Base-by-base conservation (phyloP, 92 coral and sea anemone genomes). In the Pocillopora meandrina region DNA sequence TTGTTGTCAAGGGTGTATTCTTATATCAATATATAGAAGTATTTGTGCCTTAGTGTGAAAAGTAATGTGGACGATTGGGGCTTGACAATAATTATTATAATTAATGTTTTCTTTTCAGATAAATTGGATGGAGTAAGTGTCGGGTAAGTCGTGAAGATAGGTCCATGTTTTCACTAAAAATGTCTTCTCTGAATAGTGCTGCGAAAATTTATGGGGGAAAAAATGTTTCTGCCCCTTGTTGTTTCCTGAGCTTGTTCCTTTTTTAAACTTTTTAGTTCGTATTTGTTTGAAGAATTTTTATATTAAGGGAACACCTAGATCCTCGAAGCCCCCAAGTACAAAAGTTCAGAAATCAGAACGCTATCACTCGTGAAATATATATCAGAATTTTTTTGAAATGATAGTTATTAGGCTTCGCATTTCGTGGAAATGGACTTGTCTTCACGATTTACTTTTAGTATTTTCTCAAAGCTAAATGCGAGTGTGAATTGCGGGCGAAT, bases 1-100 rank as follows among this genome's bases (percentile, higher is more conserved):
- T 52, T 67, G 47, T 26, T 55, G 10, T 80, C 16, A 55, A 20
- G 75, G 77, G 71, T 15, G 34, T 58, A 81, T 65, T 80, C 84
- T 69, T 71, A 12, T 52, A 81, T 71, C 52, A 42, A 61, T 49
- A 79, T 67, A 56, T 79, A 20, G 20, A 20, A 49, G 65, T 67
- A 72, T 67, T 2, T 56, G 18, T 74, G 57, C 74, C 74, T 70
- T 56, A 21, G 74, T 36, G 71, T 36, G 82, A 77, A 63, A 13
- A 62, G 82, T 36, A 33, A 70, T 70, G 56, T 49, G 33, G 52
- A 42, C 52, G 17, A 69, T 69, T 35, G 17, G 55, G 74, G 74
- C 42, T 70, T 33, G 17, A 15, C 42, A 7, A 70, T 70, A 70
- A 70, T 70, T 70, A 34, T 70, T 52, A 34, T 70, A 70, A 70